A percentile compares a stretch with the other conserved stretches of the same genome.
phyloP scores from a whole-genome alignment of 2,888 invertebrate species.

The Oxyteleia sp. region DNA sequence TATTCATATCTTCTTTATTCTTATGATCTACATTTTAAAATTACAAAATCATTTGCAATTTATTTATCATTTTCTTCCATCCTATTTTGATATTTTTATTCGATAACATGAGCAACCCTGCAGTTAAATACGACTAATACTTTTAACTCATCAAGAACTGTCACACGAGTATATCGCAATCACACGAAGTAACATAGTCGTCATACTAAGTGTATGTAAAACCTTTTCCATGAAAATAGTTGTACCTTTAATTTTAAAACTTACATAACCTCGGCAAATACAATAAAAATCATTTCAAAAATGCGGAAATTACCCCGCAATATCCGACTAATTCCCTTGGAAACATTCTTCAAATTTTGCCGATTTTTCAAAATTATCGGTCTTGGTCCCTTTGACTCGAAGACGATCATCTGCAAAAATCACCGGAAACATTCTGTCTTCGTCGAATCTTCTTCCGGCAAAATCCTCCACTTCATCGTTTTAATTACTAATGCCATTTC shows the following conservation, averaged over 20 bases:
- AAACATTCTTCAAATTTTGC: conserved; percentile 8
- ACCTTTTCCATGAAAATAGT: not conserved
- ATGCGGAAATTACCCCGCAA: not conserved
- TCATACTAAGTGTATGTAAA: too few species aligned
- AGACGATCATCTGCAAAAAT: not conserved
- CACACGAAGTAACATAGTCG: not conserved
- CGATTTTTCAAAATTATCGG: conserved; percentile 19
- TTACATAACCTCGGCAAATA: not conserved
- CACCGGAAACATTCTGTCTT: not conserved
- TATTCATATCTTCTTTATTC: too few species aligned
- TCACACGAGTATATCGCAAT: not conserved
- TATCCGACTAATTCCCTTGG: not conserved
- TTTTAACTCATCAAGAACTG: not conserved
- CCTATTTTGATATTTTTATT: too few species aligned
- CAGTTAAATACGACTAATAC: too few species aligned
- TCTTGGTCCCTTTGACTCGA: conserved; percentile 1
- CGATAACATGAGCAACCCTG: too few species aligned
- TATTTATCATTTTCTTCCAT: too few species aligned
- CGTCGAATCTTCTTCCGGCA: not conserved
- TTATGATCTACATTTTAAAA: too few species aligned
- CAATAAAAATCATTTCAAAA: not conserved
- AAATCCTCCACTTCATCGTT: not conserved
- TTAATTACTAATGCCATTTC: too few species aligned
- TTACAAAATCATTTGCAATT: too few species aligned
- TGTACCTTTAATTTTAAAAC: not conserved